Evolutionary conservation across 2,888 invertebrate genomes (phyloP), one percentile per base, ranked within the genome.

Genomic region (Caenorhabditis sp.): DNA sequence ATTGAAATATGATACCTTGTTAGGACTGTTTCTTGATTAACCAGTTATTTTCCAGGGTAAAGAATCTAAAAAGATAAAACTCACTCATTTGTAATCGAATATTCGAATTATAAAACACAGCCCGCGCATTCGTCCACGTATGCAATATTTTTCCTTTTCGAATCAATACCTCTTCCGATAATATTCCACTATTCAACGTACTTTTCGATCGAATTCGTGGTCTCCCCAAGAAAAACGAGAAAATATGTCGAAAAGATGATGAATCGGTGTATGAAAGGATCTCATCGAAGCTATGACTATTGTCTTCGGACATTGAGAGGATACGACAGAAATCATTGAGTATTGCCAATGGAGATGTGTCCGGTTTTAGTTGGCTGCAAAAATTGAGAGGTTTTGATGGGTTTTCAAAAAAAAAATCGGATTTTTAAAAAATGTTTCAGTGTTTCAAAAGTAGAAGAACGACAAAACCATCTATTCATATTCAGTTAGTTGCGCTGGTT

Each of bases 101-200:
- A 14, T 72, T 77, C 23, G 77, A 77, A 63, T 82, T 80, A 67
- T 72, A 77, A 17, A 82, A 70, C 12, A 80, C 66, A 20, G 78
- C 78, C 49, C 70, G 64, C 20, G 67, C 63, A 63, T 77, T 67
- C 1, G 31, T 69, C 82, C 82, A 82, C 21, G 60, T 77, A 21
- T 73, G 77, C 23, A 82, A 59, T 23, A 82, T 36, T 53, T 71
- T 74, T 10, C 82, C 82, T 52, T 73, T 69, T 50, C 82, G 49
- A 4, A 80, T 66, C 50, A 64, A 49, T 23, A 77, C 75, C 21
- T 80, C 78, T 10, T 78, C 76, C 50, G 77, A 70, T 25, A 78
- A 38, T 50, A 81, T 67, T 50, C 80, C 81, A 20, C 67, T 54
- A 14, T 52, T 63, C 56, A 68, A 2, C 0, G 66, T 60, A 36